Evolutionary conservation across 1,140 invertebrate genomes (phyloP).

Genomic region (Diploscapter pachys): DNA sequence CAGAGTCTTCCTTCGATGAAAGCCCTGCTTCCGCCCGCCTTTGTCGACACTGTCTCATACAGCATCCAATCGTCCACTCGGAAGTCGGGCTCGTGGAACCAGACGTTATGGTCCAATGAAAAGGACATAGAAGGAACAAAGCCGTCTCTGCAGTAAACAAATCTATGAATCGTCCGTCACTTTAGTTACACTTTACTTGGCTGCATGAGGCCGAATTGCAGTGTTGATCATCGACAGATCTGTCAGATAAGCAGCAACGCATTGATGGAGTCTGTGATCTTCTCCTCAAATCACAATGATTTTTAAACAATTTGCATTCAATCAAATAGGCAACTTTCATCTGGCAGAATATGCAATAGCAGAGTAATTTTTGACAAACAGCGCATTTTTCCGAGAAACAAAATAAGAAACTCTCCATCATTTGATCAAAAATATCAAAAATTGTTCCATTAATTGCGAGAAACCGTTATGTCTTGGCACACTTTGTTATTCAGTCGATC

Average conservation of each 20-base stretch:
- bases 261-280: slow-evolving; percentile 37
- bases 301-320: not conserved
- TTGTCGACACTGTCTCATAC: slow-evolving; percentile 46
- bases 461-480: not conserved
- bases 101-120: slow-evolving; percentile 47
- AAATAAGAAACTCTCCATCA: too few species aligned
- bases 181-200: not conserved
- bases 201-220: slow-evolving; percentile 35
- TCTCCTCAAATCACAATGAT: slow-evolving; percentile 22
- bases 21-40: slow-evolving; percentile 34
- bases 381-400: too few species aligned
- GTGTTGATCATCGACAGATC: slow-evolving; percentile 43
- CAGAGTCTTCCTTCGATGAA: slow-evolving; percentile 46
- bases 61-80: slow-evolving; percentile 51
- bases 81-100: slow-evolving; percentile 46
- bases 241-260: slow-evolving; percentile 43
- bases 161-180: not conserved
- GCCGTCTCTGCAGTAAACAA: slow-evolving; percentile 26
- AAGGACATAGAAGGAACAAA: slow-evolving; percentile 48
- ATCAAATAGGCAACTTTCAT: too few species aligned
- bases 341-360: too few species aligned
- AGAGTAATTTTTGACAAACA: too few species aligned
- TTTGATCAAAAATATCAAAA: slow-evolving; percentile 6
- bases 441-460: not conserved
- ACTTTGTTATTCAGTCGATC: not conserved